phyloP scores from a whole-genome alignment of 1,140 invertebrate genomes.

The Cheumatopsyche charites region DNA sequence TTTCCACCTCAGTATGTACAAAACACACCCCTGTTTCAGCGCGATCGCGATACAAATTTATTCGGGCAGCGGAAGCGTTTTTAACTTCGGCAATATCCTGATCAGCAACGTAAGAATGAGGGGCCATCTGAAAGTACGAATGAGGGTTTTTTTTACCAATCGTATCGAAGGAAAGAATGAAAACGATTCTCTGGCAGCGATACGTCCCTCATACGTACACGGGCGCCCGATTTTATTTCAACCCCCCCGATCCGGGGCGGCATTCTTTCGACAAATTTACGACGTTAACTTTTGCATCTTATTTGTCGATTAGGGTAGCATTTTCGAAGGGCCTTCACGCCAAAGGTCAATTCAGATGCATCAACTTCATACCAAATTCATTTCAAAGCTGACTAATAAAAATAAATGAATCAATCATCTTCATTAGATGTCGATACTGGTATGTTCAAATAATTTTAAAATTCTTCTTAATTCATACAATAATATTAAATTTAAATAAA shows the following conservation, averaged over 20 bases:
- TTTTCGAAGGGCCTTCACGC: too few relatives aligned
- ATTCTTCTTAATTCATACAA: too few relatives aligned
- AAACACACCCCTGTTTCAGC: background rate
- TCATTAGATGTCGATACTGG: too few relatives aligned
- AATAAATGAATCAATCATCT: too few relatives aligned
- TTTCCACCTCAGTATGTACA: slow-evolving; percentile 10
- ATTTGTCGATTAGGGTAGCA: slow-evolving; percentile 48
- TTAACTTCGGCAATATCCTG: slow-evolving; percentile 44
- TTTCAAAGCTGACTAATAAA: too few relatives aligned
- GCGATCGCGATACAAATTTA: slow-evolving; percentile 40
- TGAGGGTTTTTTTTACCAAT: slow-evolving; percentile 27
- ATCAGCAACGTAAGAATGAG: background rate
- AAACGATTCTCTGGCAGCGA: slow-evolving; percentile 22
- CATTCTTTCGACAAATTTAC: slow-evolving; percentile 49
- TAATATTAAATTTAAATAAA: too few relatives aligned
- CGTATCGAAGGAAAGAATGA: slow-evolving; percentile 23
- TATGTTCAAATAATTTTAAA: too few relatives aligned
- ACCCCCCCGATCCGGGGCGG: slow-evolving; percentile 5
- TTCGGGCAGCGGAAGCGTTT: slow-evolving; percentile 43
- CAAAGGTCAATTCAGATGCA: too few relatives aligned
- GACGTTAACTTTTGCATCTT: slow-evolving; percentile 49
- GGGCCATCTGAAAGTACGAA: slow-evolving; percentile 2
- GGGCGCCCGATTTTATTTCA: slow-evolving; percentile 6
- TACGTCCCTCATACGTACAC: slow-evolving; percentile 13
- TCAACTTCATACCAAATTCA: too few relatives aligned